A percentile compares a stretch with the other conserved stretches of the same genome.
Conservation (phyloP, 2,797 vertebrate genomes). For the Chiroxiphia lanceolata region DNA sequence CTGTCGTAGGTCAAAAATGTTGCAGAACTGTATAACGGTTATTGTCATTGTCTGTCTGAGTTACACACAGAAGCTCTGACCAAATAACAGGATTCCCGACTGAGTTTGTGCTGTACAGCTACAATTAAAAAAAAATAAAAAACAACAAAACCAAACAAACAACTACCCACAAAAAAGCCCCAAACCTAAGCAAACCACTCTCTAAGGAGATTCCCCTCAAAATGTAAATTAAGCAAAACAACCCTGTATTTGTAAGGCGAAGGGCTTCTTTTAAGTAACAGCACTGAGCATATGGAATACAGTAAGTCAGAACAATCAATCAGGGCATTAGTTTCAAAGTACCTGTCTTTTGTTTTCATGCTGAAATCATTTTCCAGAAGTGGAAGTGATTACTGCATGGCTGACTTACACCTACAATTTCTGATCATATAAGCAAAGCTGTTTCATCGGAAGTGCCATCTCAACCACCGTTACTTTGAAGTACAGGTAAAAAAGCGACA, state of each 20-base stretch:
- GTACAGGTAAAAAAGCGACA: background rate
- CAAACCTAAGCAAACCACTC: background rate
- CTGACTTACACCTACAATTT: background rate
- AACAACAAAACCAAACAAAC: background rate
- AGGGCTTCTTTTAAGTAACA: slow-evolving; percentile 43
- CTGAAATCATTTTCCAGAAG: background rate
- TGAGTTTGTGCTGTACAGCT: background rate
- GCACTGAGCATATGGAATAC: background rate
- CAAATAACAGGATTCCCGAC: background rate
- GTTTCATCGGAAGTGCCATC: background rate
- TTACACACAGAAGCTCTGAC: background rate
- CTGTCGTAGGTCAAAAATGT: background rate
- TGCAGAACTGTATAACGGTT: background rate
- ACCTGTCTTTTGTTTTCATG: background rate
- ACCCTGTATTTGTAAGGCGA: background rate
- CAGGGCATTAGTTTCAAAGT: background rate
- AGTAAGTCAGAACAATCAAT: background rate
- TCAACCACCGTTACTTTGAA: background rate
- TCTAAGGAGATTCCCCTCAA: background rate
- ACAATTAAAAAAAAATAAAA: background rate
- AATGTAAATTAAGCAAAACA: background rate
- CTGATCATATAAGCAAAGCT: background rate
- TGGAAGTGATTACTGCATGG: background rate
- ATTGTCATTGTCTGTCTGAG: background rate
- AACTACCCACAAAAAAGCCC: background rate